These are phyloP conservation scores for Argyresthia goedartella DNA, from an alignment of 2,888 invertebrate genomes.

Conservation along the genomic window DNA sequence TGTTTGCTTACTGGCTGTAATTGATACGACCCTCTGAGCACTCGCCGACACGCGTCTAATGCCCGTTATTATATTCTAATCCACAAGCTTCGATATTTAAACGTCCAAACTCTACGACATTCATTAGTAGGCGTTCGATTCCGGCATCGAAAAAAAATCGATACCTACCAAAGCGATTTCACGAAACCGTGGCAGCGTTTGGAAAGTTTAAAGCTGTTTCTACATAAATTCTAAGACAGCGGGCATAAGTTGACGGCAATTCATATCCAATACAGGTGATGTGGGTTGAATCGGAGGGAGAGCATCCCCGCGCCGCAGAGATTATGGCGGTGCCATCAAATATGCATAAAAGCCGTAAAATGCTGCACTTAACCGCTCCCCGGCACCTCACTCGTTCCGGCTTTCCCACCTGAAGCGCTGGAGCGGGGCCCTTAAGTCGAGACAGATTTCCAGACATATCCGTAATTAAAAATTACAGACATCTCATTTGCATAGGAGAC, in stretches of 20 bases:
- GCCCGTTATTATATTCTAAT: slow-evolving; percentile 67
- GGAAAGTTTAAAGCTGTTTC: too few species aligned
- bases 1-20: slow-evolving; percentile 56
- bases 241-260: slow-evolving; percentile 27
- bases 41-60: slow-evolving; percentile 12
- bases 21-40: slow-evolving; percentile 62
- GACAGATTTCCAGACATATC: slow-evolving; percentile 58
- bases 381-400: slow-evolving; percentile 28
- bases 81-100: slow-evolving; percentile 50
- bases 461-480: slow-evolving; percentile 66
- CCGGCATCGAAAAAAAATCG: not conserved
- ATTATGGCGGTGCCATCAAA: slow-evolving; percentile 69
- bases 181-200: too few species aligned
- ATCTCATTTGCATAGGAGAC: slow-evolving; percentile 43
- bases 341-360: slow-evolving; percentile 72
- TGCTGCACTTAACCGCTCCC: slow-evolving; percentile 66
- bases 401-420: slow-evolving; percentile 45
- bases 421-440: slow-evolving; percentile 19
- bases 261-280: slow-evolving; percentile 46
- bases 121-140: slow-evolving; percentile 24
- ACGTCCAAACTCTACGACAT: slow-evolving; percentile 21
- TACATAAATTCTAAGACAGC: not conserved
- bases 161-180: too few species aligned
- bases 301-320: slow-evolving; percentile 45
- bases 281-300: slow-evolving; percentile 8